Percentiles rank a stretch among this genome's conserved stretches.
Conservation (phyloP, 2,113 vertebrate species). For the Perca fluviatilis region DNA sequence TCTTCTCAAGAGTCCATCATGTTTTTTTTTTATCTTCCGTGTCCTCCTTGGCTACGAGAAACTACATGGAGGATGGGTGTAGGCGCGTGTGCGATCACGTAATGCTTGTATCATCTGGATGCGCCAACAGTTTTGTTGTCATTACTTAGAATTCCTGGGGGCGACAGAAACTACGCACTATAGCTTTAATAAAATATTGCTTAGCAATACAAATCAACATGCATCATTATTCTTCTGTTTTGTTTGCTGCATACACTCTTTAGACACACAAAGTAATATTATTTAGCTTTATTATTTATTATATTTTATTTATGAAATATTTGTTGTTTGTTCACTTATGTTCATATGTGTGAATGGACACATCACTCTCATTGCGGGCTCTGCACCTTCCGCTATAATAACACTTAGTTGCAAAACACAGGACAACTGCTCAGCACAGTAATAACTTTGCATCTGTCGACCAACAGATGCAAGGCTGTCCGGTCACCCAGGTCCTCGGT, state of each 20-base stretch:
- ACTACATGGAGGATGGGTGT: too few species aligned
- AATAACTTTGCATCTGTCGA: constrained; percentile 79
- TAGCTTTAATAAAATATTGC: too few species aligned
- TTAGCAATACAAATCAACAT: too few species aligned
- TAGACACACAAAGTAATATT: neutral
- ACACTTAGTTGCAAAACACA: constrained; percentile 47
- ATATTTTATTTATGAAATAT: too few species aligned
- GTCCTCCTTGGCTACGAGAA: too few species aligned
- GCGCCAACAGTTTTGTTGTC: too few species aligned
- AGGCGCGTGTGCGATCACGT: too few species aligned
- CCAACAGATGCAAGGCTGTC: constrained; percentile 74
- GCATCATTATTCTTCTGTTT: neutral
- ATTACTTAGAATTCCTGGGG: too few species aligned
- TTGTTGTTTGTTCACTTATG: neutral
- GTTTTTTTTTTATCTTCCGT: too few species aligned
- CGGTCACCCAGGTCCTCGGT: constrained; percentile 61
- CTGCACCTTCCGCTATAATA: constrained; percentile 51
- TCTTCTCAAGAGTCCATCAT: too few species aligned
- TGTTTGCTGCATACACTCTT: neutral
- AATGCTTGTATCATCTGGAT: too few species aligned
- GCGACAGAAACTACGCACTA: too few species aligned
- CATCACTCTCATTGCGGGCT: constrained; percentile 20
- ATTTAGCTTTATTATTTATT: neutral
- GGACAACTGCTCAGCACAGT: constrained; percentile 78
- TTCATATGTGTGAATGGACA: neutral